A percentile compares a stretch with the other conserved stretches of the same genome.
phyloP scores from a whole-genome alignment of 2,797 vertebrate species.

The Apogon talboti region DNA sequence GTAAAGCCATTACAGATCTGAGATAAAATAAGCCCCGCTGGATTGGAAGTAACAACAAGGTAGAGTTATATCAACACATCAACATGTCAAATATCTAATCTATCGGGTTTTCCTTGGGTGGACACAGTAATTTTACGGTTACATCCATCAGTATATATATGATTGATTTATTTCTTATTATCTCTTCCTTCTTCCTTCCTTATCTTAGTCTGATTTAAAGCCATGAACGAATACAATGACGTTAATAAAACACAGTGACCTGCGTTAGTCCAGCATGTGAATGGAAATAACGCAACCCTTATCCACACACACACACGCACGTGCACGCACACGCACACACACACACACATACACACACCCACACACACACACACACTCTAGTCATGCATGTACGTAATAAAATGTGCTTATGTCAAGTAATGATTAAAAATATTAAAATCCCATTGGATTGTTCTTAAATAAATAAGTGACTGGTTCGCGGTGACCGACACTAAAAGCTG shows the following conservation, averaged over 20 bases:
- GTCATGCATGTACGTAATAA: not conserved
- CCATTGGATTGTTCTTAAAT: not conserved
- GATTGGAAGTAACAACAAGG: not conserved
- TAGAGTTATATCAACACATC: not conserved
- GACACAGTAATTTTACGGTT: not conserved
- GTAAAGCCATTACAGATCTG: slow-evolving; percentile 22
- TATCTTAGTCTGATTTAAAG: slow-evolving; percentile 1
- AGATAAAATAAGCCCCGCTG: slow-evolving; percentile 2
- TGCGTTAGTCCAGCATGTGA: not conserved
- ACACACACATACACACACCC: not conserved
- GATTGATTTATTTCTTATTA: not conserved
- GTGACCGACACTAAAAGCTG: not conserved
- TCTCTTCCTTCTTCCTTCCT: slow-evolving; percentile 3
- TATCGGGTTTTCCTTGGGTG: not conserved
- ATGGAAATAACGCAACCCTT: not conserved
- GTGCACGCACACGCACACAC: not conserved
- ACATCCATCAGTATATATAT: not conserved
- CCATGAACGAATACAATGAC: not conserved
- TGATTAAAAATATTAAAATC: not conserved
- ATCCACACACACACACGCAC: too few relatives aligned
- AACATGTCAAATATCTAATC: not conserved
- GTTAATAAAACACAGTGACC: not conserved
- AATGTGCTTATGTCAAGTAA: not conserved
- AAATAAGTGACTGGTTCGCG: slow-evolving; percentile 19
- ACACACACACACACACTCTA: not conserved